Evolutionary conservation across 2,888 invertebrate species (phyloP).

Genomic region (Blomia tropicalis): DNA sequence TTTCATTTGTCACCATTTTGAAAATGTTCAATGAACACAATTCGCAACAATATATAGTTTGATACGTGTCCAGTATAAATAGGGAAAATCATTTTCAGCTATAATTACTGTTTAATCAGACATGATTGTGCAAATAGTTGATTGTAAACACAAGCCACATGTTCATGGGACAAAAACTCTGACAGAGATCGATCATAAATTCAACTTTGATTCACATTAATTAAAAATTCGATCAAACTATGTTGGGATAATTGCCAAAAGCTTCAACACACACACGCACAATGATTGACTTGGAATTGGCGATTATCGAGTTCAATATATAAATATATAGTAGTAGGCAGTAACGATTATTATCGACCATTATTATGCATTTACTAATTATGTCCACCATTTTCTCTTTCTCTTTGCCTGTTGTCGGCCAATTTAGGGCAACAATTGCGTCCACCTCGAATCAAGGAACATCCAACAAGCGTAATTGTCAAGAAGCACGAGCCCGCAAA

Average conservation of each 20-base stretch:
- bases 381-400: constrained; percentile 3
- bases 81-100: too few species aligned
- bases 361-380: neutral
- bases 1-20: too few species aligned
- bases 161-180: too few species aligned
- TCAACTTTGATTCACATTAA: neutral
- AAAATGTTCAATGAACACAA: too few species aligned
- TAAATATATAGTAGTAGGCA: neutral
- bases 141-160: too few species aligned
- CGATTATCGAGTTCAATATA: too few species aligned
- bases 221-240: constrained; percentile 7
- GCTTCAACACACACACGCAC: neutral
- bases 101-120: too few species aligned
- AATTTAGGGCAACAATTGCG: neutral
- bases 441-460: constrained; percentile 81
- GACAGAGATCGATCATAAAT: neutral
- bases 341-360: neutral
- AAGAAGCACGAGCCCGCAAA: constrained; percentile 93
- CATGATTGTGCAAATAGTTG: too few species aligned
- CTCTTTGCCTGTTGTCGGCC: neutral
- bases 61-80: too few species aligned
- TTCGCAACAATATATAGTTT: too few species aligned
- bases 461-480: constrained; percentile 87
- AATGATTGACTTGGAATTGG: neutral
- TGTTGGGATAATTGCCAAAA: neutral